Conservation (phyloP, 2,113 vertebrate species). For the Anolis carolinensis region DNA sequence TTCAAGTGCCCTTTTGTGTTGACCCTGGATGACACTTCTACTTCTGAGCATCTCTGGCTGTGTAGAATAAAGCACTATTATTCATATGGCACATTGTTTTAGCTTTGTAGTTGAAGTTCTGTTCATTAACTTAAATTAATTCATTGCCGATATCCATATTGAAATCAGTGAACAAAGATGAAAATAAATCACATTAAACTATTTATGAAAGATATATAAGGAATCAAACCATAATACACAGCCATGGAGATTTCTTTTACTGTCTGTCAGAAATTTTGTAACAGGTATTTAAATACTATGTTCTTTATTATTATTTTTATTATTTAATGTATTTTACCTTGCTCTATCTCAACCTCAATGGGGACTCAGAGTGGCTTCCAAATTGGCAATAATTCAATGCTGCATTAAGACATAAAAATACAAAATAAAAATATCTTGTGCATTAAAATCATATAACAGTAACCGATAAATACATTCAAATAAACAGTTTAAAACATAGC, state of each 20-base stretch:
- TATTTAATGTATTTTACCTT: too few relatives aligned
- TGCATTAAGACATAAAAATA: too few relatives aligned
- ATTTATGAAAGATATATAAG: background rate
- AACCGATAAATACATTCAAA: too few relatives aligned
- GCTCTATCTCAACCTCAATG: too few relatives aligned
- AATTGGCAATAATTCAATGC: too few relatives aligned
- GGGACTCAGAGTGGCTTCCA: too few relatives aligned
- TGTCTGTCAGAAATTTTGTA: constrained; percentile 3
- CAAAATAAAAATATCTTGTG: too few relatives aligned
- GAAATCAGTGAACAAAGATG: constrained; percentile 14
- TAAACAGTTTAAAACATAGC: too few relatives aligned
- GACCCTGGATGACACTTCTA: background rate
- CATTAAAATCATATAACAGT: too few relatives aligned
- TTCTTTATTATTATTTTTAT: too few relatives aligned
- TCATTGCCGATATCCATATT: background rate
- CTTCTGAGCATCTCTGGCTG: background rate
- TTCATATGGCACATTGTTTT: background rate
- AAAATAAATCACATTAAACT: background rate
- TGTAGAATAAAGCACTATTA: background rate
- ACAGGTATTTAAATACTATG: background rate
- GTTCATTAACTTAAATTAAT: background rate
- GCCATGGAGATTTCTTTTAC: background rate
- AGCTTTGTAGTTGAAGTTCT: background rate
- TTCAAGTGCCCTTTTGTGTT: background rate
- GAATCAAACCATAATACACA: background rate